A percentile compares a stretch with the other conserved stretches of the same genome.
Conservation (phyloP, 2,113 vertebrate genomes). For the Lethenteron reissneri region DNA sequence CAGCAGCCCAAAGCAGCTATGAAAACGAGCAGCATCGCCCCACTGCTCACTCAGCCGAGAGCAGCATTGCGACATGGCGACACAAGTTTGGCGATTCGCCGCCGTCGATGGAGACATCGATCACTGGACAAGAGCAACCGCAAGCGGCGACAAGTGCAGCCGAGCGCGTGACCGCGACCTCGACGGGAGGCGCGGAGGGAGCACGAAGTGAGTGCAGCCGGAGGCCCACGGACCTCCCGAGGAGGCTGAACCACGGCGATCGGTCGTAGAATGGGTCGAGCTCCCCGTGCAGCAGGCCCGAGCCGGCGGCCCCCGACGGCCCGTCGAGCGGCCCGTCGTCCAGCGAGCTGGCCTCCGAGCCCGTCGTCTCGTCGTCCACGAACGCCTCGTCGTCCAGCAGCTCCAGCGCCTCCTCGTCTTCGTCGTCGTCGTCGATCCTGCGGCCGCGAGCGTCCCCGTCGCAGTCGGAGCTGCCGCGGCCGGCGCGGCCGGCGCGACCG, state of each 20-base stretch:
- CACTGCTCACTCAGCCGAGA: too few relatives aligned
- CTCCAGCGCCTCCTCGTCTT: slow-evolving; percentile 67
- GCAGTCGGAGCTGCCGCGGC: neutral
- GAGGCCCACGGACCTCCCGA: slow-evolving; percentile 97
- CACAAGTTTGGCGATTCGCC: too few relatives aligned
- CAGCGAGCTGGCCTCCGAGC: slow-evolving; percentile 88
- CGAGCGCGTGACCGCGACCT: too few relatives aligned
- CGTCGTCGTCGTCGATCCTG: neutral
- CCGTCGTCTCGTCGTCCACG: slow-evolving; percentile 57
- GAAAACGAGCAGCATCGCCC: too few relatives aligned
- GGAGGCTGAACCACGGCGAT: slow-evolving; percentile 99
- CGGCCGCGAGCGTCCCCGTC: neutral
- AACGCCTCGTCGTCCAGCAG: slow-evolving; percentile 79
- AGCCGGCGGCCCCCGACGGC: slow-evolving; percentile 19
- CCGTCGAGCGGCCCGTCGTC: slow-evolving; percentile 97
- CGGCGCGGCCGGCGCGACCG: neutral
- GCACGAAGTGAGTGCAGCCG: neutral
- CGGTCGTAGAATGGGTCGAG: slow-evolving; percentile 95
- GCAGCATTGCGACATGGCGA: too few relatives aligned
- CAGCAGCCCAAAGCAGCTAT: too few relatives aligned
- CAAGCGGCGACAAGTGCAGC: too few relatives aligned
- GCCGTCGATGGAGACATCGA: too few relatives aligned
- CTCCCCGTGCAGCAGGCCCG: slow-evolving; percentile 2
- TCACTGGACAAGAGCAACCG: too few relatives aligned
- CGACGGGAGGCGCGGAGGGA: neutral